Evolutionary conservation across 1,140 invertebrate genomes (phyloP).

Genomic region (Andrena cerasifolii): DNA sequence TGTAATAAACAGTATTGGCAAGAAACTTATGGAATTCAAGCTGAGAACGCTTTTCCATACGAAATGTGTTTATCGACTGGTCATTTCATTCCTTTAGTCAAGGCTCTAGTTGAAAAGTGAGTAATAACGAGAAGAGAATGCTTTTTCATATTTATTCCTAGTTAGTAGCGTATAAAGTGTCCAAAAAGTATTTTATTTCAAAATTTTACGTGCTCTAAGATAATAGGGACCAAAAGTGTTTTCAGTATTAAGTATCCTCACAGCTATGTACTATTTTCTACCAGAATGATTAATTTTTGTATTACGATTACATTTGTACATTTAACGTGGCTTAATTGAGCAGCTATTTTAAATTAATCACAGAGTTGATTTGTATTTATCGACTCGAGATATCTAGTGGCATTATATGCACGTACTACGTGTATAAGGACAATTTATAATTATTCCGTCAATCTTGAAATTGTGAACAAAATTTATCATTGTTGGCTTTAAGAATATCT

Average conservation of each 20-base stretch:
- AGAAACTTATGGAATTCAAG: background rate
- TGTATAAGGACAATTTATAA: conserved; percentile 6
- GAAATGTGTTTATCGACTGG: too few species aligned
- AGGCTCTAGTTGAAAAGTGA: background rate
- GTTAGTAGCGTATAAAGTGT: background rate
- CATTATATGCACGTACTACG: background rate
- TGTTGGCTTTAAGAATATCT: conserved; percentile 52
- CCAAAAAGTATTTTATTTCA: background rate
- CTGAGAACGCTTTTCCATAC: background rate
- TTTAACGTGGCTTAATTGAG: background rate
- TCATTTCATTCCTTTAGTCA: too few species aligned
- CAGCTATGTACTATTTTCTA: conserved; percentile 27
- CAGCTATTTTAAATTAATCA: conserved; percentile 1
- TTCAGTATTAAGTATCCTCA: conserved; percentile 50
- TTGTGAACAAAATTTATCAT: conserved; percentile 42
- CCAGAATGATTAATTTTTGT: background rate
- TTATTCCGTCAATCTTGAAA: conserved; percentile 15
- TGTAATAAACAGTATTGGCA: background rate
- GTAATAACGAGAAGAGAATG: background rate
- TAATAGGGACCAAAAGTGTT: conserved; percentile 55
- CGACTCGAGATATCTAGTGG: background rate
- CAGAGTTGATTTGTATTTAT: conserved; percentile 7
- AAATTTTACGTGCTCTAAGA: conserved; percentile 27
- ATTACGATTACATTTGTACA: conserved; percentile 1
- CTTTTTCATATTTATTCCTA: background rate